Conservation (phyloP, 2,888 invertebrate genomes). For the Ophioninae sp. region DNA sequence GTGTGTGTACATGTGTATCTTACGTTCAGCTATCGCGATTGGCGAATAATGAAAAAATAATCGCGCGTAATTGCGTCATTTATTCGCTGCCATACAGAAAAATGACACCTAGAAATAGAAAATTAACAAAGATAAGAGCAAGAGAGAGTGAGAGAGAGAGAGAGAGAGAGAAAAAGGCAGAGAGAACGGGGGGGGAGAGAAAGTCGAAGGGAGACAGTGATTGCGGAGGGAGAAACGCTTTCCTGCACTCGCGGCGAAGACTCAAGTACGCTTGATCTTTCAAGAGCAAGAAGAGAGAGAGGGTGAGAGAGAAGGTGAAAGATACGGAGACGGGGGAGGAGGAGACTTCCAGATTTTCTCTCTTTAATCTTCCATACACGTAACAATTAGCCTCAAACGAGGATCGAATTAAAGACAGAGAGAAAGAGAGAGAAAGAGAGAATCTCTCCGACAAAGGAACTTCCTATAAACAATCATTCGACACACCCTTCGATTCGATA, state of each 20-base stretch:
- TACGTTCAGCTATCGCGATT: background rate
- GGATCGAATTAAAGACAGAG: background rate
- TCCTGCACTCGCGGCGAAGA: slow-evolving; percentile 38
- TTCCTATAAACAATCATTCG: slow-evolving; percentile 20
- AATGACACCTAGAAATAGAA: slow-evolving; percentile 34
- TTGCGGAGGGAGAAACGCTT: slow-evolving; percentile 11
- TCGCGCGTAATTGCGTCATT: slow-evolving; percentile 38
- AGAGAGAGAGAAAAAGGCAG: background rate
- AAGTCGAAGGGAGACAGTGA: background rate
- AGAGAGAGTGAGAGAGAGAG: slow-evolving; percentile 18
- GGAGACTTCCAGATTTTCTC: background rate
- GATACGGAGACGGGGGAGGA: background rate
- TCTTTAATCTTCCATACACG: background rate
- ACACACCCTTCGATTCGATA: slow-evolving; percentile 1
- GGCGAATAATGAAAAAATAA: slow-evolving; percentile 34
- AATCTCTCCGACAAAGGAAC: background rate
- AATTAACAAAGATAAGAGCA: background rate
- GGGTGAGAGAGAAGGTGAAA: slow-evolving; percentile 17
- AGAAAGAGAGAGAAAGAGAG: background rate
- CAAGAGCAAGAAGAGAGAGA: slow-evolving; percentile 36
- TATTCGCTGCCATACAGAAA: slow-evolving; percentile 17
- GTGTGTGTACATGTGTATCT: slow-evolving; percentile 12
- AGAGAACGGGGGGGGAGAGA: background rate
- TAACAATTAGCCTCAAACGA: background rate
- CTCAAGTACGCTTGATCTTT: slow-evolving; percentile 29